Evolutionary conservation across 2,888 invertebrate genomes (phyloP).

Genomic region (Drosophila mercatorum): DNA sequence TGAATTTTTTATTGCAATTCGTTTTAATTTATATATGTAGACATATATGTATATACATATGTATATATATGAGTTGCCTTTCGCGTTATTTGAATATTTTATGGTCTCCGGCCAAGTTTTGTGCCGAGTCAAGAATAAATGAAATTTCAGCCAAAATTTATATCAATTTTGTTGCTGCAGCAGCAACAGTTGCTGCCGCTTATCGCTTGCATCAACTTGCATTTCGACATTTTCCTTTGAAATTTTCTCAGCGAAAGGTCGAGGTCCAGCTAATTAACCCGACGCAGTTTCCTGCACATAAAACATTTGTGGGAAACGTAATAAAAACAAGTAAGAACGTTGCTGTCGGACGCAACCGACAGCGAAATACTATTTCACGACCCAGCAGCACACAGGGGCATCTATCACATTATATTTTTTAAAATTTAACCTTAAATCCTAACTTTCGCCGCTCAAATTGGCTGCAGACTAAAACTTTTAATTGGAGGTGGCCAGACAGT

Average conservation of each 20-base stretch:
- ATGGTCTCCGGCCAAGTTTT: conserved; percentile 34
- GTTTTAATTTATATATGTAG: conserved; percentile 61
- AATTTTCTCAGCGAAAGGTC: conserved; percentile 62
- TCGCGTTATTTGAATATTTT: conserved; percentile 61
- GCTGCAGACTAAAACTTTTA: too few species aligned
- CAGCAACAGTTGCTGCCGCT: conserved; percentile 12
- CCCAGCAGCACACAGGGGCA: too few species aligned
- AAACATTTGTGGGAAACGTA: conserved; percentile 69
- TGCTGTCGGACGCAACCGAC: too few species aligned
- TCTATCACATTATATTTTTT: too few species aligned
- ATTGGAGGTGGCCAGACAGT: too few species aligned
- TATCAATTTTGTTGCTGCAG: conserved; percentile 35
- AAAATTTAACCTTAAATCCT: too few species aligned
- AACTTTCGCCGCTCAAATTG: too few species aligned
- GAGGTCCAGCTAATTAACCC: conserved; percentile 71
- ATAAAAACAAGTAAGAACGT: too few species aligned
- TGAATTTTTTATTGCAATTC: conserved; percentile 77
- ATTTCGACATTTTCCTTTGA: conserved; percentile 65
- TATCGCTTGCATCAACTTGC: conserved; percentile 40
- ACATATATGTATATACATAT: conserved; percentile 5
- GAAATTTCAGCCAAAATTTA: conserved; percentile 60
- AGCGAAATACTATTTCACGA: too few species aligned
- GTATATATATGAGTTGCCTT: conserved; percentile 16
- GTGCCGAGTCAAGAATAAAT: conserved; percentile 48
- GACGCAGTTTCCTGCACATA: conserved; percentile 54